Evolutionary conservation across 2,113 vertebrate species (phyloP).

Genomic region (Engystomops pustulosus): DNA sequence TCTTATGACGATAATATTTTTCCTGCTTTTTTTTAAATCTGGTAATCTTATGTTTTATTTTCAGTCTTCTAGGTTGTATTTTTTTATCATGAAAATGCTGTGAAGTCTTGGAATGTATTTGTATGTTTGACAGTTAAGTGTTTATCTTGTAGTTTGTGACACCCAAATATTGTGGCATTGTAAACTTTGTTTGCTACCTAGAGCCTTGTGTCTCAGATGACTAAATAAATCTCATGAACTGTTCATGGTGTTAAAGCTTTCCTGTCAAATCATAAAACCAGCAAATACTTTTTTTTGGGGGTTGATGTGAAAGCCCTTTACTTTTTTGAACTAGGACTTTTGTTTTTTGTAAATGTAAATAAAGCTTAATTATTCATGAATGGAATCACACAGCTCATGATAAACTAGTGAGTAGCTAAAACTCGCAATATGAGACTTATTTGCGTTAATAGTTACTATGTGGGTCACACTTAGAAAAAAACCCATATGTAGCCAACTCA

Average conservation of each 20-base stretch:
- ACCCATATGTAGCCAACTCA: too few relatives aligned
- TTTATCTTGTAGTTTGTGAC: conserved; percentile 49
- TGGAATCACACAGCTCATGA: neutral
- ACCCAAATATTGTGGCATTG: conserved; percentile 52
- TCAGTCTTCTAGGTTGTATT: conserved; percentile 19
- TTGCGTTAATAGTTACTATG: too few relatives aligned
- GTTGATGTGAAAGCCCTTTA: neutral
- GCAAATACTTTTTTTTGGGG: neutral
- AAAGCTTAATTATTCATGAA: neutral
- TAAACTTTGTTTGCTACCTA: conserved; percentile 43
- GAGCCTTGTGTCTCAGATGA: conserved; percentile 30
- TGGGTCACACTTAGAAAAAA: too few relatives aligned
- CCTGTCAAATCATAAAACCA: neutral
- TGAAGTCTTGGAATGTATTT: conserved; percentile 53
- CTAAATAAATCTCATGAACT: conserved; percentile 49
- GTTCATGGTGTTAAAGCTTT: neutral
- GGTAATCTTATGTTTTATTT: conserved; percentile 45
- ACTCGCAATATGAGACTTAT: too few relatives aligned
- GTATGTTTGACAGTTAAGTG: conserved; percentile 46
- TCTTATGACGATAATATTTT: neutral
- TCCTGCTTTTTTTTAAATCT: conserved; percentile 22
- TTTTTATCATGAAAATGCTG: conserved; percentile 56
- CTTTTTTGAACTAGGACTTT: neutral
- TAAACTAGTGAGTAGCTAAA: too few relatives aligned
- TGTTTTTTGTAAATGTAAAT: neutral